Evolutionary conservation across 2,113 vertebrate genomes (phyloP).

Genomic region (human (Homo sapiens)): DNA sequence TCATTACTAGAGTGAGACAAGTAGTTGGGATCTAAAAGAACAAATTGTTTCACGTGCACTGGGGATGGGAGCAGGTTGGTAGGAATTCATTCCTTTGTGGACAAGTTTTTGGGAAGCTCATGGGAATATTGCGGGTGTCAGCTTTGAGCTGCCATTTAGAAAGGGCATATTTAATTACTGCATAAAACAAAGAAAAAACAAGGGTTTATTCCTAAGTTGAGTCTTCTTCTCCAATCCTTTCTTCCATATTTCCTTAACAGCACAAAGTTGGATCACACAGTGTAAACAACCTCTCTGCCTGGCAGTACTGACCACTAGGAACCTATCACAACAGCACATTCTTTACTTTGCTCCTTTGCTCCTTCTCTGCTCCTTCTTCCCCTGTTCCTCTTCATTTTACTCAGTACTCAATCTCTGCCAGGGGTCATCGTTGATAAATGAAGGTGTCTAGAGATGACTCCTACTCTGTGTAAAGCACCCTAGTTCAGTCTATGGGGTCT

Average conservation of each 20-base stretch:
- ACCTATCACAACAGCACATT: rapidly evolving
- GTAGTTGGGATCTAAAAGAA: not conserved
- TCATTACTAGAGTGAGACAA: not conserved
- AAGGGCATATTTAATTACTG: not conserved
- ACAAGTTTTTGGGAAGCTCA: not conserved
- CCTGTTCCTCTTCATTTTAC: rapidly evolving
- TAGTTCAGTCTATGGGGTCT: not conserved
- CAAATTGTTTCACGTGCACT: not conserved
- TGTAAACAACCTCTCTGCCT: not conserved
- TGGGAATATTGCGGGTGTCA: not conserved
- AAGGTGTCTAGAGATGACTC: not conserved
- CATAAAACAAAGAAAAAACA: not conserved
- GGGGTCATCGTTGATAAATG: not conserved
- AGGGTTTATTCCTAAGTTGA: not conserved
- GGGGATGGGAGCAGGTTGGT: rapidly evolving
- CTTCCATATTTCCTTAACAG: not conserved
- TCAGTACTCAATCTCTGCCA: not conserved
- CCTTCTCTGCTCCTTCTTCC: not conserved
- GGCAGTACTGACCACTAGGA: not conserved
- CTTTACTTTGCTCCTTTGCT: not conserved
- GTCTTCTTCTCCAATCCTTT: not conserved
- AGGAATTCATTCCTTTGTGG: not conserved
- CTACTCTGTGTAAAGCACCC: not conserved
- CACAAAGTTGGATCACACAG: not conserved
- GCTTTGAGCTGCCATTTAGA: not conserved